Evolutionary conservation across 2,888 invertebrate species (phyloP).

Genomic region (Gastracanthus pulcherrimus): DNA sequence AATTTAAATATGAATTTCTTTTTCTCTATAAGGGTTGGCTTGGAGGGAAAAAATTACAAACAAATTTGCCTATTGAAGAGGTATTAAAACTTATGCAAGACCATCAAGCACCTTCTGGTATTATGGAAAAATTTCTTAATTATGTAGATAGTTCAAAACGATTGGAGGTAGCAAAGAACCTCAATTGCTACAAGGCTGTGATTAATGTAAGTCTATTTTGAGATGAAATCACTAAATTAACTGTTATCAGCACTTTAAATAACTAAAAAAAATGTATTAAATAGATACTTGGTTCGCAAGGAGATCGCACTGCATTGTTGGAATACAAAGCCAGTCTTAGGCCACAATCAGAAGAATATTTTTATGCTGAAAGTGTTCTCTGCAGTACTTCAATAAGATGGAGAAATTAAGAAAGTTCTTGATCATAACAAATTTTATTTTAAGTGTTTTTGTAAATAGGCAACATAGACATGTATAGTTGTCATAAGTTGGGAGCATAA

Average conservation of each 20-base stretch:
- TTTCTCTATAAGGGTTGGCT: slow-evolving; percentile 79
- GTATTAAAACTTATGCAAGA: slow-evolving; percentile 76
- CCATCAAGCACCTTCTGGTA: slow-evolving; percentile 74
- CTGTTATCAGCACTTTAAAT: neutral
- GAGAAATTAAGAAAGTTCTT: slow-evolving; percentile 71
- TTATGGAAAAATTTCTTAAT: slow-evolving; percentile 80
- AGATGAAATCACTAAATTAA: neutral
- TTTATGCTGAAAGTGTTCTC: slow-evolving; percentile 86
- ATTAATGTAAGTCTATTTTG: slow-evolving; percentile 79
- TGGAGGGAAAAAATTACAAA: slow-evolving; percentile 77
- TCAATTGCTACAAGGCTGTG: slow-evolving; percentile 83
- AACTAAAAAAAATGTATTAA: neutral
- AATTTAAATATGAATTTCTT: neutral
- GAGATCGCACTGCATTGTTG: slow-evolving; percentile 81
- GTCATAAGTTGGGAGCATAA: neutral
- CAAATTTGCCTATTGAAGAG: slow-evolving; percentile 77
- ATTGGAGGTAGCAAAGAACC: slow-evolving; percentile 81
- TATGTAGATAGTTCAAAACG: slow-evolving; percentile 80
- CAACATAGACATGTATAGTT: too few relatives aligned
- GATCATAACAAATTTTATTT: neutral
- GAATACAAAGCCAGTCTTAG: slow-evolving; percentile 82
- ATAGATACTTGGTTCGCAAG: slow-evolving; percentile 79
- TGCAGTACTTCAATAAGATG: slow-evolving; percentile 76
- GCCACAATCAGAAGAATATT: slow-evolving; percentile 85
- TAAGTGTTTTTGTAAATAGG: neutral